A percentile compares a stretch with the other conserved stretches of the same genome.
phyloP scores from a whole-genome alignment of 2,797 vertebrate genomes.

The Schizothorax lantsangensis region DNA sequence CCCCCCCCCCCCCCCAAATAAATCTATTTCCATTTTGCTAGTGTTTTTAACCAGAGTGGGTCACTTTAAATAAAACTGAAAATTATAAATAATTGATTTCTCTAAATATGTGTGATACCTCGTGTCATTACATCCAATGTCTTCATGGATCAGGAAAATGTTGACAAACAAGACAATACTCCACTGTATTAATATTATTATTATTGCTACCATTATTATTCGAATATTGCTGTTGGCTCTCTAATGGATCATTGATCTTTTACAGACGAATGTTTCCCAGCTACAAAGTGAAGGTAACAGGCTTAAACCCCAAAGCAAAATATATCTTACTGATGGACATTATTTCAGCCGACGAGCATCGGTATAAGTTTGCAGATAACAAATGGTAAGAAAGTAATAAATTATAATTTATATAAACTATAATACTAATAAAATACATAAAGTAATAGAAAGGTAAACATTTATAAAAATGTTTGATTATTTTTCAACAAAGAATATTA shows the following conservation, averaged over 20 bases:
- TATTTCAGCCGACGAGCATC: slow-evolving; percentile 91
- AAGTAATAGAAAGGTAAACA: neutral
- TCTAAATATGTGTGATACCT: neutral
- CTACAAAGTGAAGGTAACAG: slow-evolving; percentile 97
- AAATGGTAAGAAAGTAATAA: slow-evolving; percentile 86
- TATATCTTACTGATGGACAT: slow-evolving; percentile 99
- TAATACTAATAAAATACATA: neutral
- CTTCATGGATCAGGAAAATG: neutral
- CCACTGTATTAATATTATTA: neutral
- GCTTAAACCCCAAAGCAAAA: slow-evolving; percentile 95
- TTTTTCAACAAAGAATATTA: neutral
- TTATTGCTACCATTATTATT: neutral
- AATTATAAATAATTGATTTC: neutral
- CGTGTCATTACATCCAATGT: neutral
- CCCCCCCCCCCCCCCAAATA: too few relatives aligned
- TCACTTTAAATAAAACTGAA: neutral
- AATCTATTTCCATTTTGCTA: neutral
- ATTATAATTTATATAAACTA: neutral
- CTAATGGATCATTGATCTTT: slow-evolving; percentile 16
- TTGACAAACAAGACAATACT: neutral
- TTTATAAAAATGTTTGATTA: neutral
- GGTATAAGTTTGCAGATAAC: slow-evolving; percentile 97
- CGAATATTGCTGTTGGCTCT: neutral
- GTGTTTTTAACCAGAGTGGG: neutral
- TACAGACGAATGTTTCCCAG: slow-evolving; percentile 96